A percentile compares a stretch with the other conserved stretches of the same genome.
Evolutionary conservation across 2,888 invertebrate species (phyloP).

Genomic region (Scaptomyza tumidula): DNA sequence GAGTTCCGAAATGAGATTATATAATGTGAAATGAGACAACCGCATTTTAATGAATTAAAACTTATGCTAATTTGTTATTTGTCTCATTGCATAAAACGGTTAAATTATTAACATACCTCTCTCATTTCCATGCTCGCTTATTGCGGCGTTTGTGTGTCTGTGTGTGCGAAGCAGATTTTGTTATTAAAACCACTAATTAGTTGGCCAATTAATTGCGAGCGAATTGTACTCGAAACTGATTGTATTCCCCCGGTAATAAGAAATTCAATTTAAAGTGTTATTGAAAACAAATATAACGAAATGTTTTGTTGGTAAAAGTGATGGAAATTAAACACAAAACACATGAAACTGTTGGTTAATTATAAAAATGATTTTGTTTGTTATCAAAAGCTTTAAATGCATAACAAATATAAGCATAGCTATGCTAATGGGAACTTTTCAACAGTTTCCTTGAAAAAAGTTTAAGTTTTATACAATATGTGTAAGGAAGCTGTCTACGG

Average conservation of each 20-base stretch:
- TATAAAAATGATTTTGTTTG: too few species aligned
- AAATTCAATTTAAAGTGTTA: not conserved
- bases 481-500: too few species aligned
- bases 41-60: conserved; percentile 59
- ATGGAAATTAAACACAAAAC: too few species aligned
- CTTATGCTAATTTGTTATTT: conserved; percentile 58
- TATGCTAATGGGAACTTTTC: too few species aligned
- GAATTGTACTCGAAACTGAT: not conserved
- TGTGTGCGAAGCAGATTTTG: not conserved
- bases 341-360: too few species aligned
- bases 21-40: conserved; percentile 32
- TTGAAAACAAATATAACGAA: too few species aligned
- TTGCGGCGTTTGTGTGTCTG: not conserved
- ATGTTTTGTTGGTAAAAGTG: too few species aligned
- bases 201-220: conserved; percentile 26
- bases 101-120: conserved; percentile 10
- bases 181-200: conserved; percentile 55
- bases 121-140: not conserved
- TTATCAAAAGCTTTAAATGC: too few species aligned
- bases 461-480: too few species aligned
- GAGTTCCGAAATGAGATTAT: conserved; percentile 9
- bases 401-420: too few species aligned
- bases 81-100: conserved; percentile 20
- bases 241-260: not conserved
- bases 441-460: too few species aligned